Conservation (phyloP, 2,797 vertebrate genomes). For the Squalus acanthias region DNA sequence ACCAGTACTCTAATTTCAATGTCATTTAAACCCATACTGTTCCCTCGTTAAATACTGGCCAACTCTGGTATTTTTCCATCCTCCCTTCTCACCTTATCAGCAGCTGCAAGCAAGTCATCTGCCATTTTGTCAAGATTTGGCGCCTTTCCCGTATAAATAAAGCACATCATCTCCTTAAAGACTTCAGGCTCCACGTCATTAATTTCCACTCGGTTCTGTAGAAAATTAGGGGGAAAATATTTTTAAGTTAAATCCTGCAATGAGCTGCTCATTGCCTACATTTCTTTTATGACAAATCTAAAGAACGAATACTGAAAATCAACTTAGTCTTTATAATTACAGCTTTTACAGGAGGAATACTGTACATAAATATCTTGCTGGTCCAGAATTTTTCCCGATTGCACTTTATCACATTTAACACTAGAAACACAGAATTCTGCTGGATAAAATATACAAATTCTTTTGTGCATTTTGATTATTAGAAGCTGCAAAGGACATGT, state of each 20-base stretch:
- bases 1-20: background rate
- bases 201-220: constrained; percentile 93
- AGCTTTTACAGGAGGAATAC: background rate
- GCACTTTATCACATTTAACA: background rate
- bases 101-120: constrained; percentile 88
- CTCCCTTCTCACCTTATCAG: constrained; percentile 76
- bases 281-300: background rate
- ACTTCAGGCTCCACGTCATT: constrained; percentile 97
- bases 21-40: background rate
- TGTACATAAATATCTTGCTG: background rate
- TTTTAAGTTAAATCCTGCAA: background rate
- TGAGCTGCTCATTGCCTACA: background rate
- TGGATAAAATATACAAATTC: background rate
- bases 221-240: background rate
- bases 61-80: background rate
- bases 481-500: background rate
- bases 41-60: background rate
- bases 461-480: background rate
- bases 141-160: constrained; percentile 95
- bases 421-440: background rate
- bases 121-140: constrained; percentile 98
- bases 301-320: background rate
- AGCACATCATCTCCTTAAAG: constrained; percentile 99
- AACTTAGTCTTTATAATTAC: background rate
- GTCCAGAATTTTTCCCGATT: background rate